Base-by-base conservation (phyloP, 2,797 vertebrate species). In the Tokudaia tokunoshimensis region DNA sequence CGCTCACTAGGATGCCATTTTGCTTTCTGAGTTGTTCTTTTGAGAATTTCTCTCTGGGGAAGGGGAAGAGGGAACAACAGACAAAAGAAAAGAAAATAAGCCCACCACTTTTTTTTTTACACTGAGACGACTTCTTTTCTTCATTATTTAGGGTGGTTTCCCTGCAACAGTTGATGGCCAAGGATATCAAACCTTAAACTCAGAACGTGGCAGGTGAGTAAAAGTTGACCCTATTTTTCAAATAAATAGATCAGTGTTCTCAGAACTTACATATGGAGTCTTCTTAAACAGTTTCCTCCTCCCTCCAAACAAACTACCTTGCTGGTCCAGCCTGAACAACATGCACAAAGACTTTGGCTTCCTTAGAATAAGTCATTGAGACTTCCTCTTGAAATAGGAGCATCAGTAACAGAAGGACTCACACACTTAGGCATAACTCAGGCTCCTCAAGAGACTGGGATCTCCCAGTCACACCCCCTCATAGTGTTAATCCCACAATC, bases 61-160 rank as follows among this genome's bases (percentile, higher is more conserved):
- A 97, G 96, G 97, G 97, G 97, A 97, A 96, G 72, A 97, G 97
- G 97, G 94, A 98, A 98, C 95, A 97, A 97, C 97, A 97, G 96
- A 97, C 96, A 97, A 98, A 97, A 98, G 98, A 98, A 97, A 97
- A 97, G 97, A 98, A 98, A 98, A 98, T 97, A 97, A 98, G 97
- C 97, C 97, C 98, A 97, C 97, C 97, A 98, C 97, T 96, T 97
- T 98, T 98, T 98, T 97, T 97, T 98, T 98, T 98, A 98, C 98
- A 98, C 98, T 98, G 98, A 98, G 98, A 98, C 97, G 97, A 97
- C 96, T 97, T 97, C 97, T 97, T 97, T 97, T 97, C 97, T 98
- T 97, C 96, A 97, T 97, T 97, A 97, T 97, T 97, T 97, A 98
- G 97, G 97, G 97, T 97, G 97, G 95, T 96, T 97, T 98, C 97